phyloP scores from a whole-genome alignment of 2,888 invertebrate genomes.

The Euphydryas editha region DNA sequence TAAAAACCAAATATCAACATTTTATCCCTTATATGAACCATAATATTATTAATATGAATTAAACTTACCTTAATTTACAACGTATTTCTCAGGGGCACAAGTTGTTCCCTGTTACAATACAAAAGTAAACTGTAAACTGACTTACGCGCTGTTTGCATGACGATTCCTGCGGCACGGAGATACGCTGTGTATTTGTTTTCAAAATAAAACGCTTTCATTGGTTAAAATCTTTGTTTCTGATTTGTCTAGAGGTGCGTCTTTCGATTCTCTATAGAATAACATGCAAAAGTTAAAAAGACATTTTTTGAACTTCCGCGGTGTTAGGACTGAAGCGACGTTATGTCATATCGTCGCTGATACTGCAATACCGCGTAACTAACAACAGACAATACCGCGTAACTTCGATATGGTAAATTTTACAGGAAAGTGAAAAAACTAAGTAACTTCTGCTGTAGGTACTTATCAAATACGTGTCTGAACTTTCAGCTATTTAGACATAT shows the following conservation, averaged over 20 bases:
- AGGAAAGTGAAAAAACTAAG: no score
- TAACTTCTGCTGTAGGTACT: no score
- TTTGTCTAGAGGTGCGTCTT: not conserved
- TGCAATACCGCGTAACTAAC: no score
- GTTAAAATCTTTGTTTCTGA: not conserved
- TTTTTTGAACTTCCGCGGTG: not conserved
- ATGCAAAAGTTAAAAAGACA: not conserved
- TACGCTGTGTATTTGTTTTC: not conserved
- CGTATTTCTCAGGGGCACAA: not conserved
- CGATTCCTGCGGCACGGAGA: not conserved
- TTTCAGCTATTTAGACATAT: no score
- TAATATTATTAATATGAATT: constrained; percentile 1
- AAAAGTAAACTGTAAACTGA: not conserved
- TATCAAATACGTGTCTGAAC: no score
- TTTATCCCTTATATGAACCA: not conserved
- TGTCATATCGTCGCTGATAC: no score
- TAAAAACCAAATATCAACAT: not conserved
- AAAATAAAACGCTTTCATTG: not conserved
- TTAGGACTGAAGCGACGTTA: constrained; percentile 18
- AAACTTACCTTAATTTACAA: not conserved
- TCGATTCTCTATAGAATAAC: not conserved
- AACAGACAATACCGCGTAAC: no score
- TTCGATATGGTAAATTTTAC: no score
- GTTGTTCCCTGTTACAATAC: not conserved
- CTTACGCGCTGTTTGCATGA: not conserved